Evolutionary conservation across 2,797 vertebrate species (phyloP).

Genomic region (Toxotes lorentzi): DNA sequence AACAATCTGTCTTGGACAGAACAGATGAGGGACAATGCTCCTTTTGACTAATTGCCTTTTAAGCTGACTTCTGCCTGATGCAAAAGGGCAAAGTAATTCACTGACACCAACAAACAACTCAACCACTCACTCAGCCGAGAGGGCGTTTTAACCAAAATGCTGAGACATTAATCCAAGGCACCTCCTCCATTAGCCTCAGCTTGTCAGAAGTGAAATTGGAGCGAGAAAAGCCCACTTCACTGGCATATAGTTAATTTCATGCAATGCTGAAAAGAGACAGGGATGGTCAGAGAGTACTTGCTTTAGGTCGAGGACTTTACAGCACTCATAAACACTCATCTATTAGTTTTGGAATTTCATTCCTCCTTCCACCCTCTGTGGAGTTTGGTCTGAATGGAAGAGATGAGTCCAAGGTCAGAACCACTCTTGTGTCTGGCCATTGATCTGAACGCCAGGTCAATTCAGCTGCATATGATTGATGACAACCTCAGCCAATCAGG

Average conservation of each 20-base stretch:
- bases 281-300: slow-evolving; percentile 52
- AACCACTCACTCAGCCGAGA: slow-evolving; percentile 43
- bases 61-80: slow-evolving; percentile 47
- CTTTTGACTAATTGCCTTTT: slow-evolving; percentile 60
- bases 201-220: slow-evolving; percentile 55
- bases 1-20: slow-evolving; percentile 42
- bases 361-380: slow-evolving; percentile 9
- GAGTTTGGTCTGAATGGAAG: slow-evolving; percentile 39
- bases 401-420: slow-evolving; percentile 63
- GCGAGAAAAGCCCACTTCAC: slow-evolving; percentile 51
- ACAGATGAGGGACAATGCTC: slow-evolving; percentile 31
- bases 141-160: slow-evolving; percentile 57
- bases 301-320: slow-evolving; percentile 65
- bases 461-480: slow-evolving; percentile 58
- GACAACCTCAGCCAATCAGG: slow-evolving; percentile 63
- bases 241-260: slow-evolving; percentile 61
- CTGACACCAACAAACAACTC: slow-evolving; percentile 62
- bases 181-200: slow-evolving; percentile 63
- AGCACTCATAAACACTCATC: slow-evolving; percentile 71
- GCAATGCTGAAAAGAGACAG: slow-evolving; percentile 54
- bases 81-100: slow-evolving; percentile 63
- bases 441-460: slow-evolving; percentile 42
- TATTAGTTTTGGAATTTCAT: slow-evolving; percentile 58
- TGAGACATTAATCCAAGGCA: slow-evolving; percentile 61
- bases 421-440: slow-evolving; percentile 21